Evolutionary conservation across 2,113 vertebrate species (phyloP), one percentile per base, ranked within the genome.

Genomic region (Etheostoma spectabile): DNA sequence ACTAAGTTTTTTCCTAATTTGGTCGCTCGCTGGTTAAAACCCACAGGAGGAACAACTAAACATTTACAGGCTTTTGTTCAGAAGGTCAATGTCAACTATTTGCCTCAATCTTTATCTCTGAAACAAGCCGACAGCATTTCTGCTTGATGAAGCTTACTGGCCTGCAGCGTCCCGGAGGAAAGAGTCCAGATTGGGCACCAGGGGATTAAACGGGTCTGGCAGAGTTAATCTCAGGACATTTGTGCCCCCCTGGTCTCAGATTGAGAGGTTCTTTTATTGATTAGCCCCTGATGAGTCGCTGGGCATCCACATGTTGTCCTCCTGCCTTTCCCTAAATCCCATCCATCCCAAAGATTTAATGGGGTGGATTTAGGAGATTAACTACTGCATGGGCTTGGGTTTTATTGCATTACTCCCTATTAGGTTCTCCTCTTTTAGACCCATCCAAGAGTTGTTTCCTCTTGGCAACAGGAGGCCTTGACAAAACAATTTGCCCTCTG

Each of bases 291-390:
- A 83, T 86, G 89, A 84, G 86, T 81, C 61, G 45, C 79, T 49
- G 77, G 77, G 68, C 86, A 80, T 89, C 80, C 90, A 88, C 89
- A 86, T 90, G 86, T 80, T 51, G 83, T 75, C 83, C 85, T 86
- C 42, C 83, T 85, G 88, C 83, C 86, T 88, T 83, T 59, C 84
- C 87, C 68, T 81, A 82, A 89, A 92, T 91, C 63, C 78, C 85
- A 76, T 74, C 82, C 89, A 70, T 80, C 82, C 87, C 79, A 88
- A 89, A 91, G 89, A 91, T 85, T 92, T 91, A 87, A 91, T 79
- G 83, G 85, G 64, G 88, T 30, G 91, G 90, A 92, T 93, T 93
- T 86, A 87, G 82, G 83, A 93, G 91, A 92, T 94, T 91, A 94
- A 80, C 85, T 79, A 88, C 82, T 91, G 90, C 84, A 78, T 80